Evolutionary conservation across 2,888 invertebrate genomes (phyloP), one percentile per base, ranked within the genome.

Genomic region (Athalia rosae): DNA sequence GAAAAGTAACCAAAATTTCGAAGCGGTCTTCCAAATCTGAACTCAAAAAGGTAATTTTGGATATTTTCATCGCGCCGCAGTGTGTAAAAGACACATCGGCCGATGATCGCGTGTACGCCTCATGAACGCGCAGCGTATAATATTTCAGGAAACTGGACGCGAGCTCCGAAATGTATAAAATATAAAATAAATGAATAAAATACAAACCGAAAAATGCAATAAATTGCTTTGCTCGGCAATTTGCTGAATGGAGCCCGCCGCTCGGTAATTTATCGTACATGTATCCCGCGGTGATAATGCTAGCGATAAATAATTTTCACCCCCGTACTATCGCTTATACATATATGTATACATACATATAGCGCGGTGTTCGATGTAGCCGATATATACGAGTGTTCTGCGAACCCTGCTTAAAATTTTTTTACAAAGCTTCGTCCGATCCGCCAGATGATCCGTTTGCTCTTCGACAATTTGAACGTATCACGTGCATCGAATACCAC

Each of bases 101-200:
- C 2, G 28, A 2, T 28, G 28, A 28, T 28, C 1, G 28, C 0
- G 28, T 28, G 28, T 28, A 28, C 28, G 28, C 28, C 53, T 28
- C 41, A 45, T 41, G n/a, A 28, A 53, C 6, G 28, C 13, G 71
- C 11, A 71, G 71, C 13, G 58, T 45, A n/a, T n/a, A 8, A 71
- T 71, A 71, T 56, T 71, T 56, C 71, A 58, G 56, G 45, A 45
- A 45, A 50, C 71, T 71, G 58, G 71, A 28, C 28, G 13, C 28
- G 13, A 71, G 56, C 56, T 56, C 71, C 56, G 58, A 71, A 71
- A 71, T 71, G 71, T 71, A 71, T 56, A 81, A 78, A 82, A 81
- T 78, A 77, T 80, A 76, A 78, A 82, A 83, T 79, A 84, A 83
- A 83, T 79, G 84, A 84, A 83, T 80, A 83, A 80, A 81, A 74